Conservation (phyloP, 1,140 invertebrate genomes). For the Drosophila pruinosa region DNA sequence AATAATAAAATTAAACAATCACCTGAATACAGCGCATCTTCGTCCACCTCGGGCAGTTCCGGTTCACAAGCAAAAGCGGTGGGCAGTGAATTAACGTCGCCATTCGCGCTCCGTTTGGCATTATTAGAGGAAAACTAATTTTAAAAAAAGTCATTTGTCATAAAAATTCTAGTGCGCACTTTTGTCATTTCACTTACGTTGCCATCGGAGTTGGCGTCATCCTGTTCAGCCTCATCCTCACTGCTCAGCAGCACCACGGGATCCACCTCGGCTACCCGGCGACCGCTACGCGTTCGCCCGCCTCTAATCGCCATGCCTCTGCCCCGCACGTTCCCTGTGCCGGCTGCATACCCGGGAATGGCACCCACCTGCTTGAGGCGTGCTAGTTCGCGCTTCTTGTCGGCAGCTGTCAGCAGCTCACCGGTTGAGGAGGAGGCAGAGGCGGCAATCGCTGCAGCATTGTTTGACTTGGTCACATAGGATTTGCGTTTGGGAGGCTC, state of each 20-base stretch:
- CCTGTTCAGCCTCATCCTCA: slow-evolving; percentile 84
- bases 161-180: not conserved
- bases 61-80: slow-evolving; percentile 69
- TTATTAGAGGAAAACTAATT: slow-evolving; percentile 32
- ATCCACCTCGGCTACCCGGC: slow-evolving; percentile 84
- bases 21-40: slow-evolving; percentile 70
- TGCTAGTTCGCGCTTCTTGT: slow-evolving; percentile 57
- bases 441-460: not conserved
- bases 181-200: slow-evolving; percentile 58
- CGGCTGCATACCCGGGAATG: slow-evolving; percentile 4
- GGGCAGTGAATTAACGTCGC: slow-evolving; percentile 26
- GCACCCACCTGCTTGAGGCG: slow-evolving; percentile 27
- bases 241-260: slow-evolving; percentile 87
- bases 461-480: slow-evolving; percentile 62
- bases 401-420: slow-evolving; percentile 44
- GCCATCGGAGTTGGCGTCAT: slow-evolving; percentile 50
- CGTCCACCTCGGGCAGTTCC: slow-evolving; percentile 62
- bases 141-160: not conserved
- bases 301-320: slow-evolving; percentile 62
- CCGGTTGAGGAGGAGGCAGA: slow-evolving; percentile 24
- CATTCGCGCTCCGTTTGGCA: slow-evolving; percentile 45
- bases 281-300: slow-evolving; percentile 56
- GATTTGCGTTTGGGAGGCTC: slow-evolving; percentile 85
- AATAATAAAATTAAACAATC: too few species aligned
- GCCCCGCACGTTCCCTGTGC: slow-evolving; percentile 24